phyloP scores from a whole-genome alignment of 2,888 invertebrate genomes.

The Troides oblongomaculatus region DNA sequence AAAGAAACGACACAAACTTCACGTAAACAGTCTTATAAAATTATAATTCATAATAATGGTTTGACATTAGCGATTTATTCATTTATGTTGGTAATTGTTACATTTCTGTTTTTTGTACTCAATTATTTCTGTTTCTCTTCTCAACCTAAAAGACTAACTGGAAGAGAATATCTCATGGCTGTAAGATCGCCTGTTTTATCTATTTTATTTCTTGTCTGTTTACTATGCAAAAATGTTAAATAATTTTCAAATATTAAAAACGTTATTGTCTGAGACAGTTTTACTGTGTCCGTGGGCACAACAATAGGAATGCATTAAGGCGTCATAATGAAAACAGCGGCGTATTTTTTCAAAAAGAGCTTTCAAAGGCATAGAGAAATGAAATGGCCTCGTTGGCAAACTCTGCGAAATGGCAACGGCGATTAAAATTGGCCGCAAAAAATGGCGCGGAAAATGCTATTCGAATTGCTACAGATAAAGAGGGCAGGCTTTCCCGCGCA shows the following conservation, averaged over 20 bases:
- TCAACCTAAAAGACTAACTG: too few relatives aligned
- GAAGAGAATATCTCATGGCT: too few relatives aligned
- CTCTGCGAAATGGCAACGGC: constrained; percentile 67
- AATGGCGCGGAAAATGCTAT: constrained; percentile 54
- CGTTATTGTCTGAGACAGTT: neutral
- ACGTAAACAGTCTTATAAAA: constrained; percentile 4
- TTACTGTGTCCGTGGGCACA: neutral
- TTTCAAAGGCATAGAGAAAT: constrained; percentile 41
- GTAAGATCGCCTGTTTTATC: too few relatives aligned
- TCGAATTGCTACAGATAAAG: constrained; percentile 69
- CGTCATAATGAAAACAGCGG: constrained; percentile 21
- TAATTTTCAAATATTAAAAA: too few relatives aligned
- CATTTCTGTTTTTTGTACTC: too few relatives aligned
- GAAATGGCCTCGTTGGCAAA: constrained; percentile 47
- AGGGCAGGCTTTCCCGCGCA: constrained; percentile 46
- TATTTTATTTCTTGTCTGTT: too few relatives aligned
- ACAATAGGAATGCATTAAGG: constrained; percentile 20
- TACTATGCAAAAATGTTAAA: too few relatives aligned
- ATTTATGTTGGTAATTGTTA: too few relatives aligned
- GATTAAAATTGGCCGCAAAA: constrained; percentile 73
- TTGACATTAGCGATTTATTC: too few relatives aligned
- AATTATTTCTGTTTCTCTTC: too few relatives aligned
- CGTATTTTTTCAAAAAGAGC: constrained; percentile 10
- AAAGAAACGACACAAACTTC: constrained; percentile 37
- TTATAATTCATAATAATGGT: neutral